Evolutionary conservation across 2,113 vertebrate genomes (phyloP).

Genomic region (Cheilinus undulatus): DNA sequence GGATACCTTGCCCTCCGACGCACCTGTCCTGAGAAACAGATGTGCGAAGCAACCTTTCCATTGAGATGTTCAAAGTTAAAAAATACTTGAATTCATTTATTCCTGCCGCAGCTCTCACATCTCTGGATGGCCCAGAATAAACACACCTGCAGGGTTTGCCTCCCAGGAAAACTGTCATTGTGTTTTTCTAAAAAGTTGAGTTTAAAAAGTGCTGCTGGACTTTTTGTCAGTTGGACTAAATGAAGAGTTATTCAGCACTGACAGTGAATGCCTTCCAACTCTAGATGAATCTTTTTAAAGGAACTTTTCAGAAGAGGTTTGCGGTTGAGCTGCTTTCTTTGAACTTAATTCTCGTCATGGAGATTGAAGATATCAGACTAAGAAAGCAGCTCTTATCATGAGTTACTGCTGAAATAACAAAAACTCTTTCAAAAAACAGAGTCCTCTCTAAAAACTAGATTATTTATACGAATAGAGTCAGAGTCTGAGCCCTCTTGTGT

Average conservation of each 20-base stretch:
- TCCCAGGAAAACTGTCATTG: too few species aligned
- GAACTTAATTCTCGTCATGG: slow-evolving; percentile 38
- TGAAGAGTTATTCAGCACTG: slow-evolving; percentile 36
- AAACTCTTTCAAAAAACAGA: background rate
- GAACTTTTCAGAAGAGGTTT: slow-evolving; percentile 2
- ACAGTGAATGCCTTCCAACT: slow-evolving; percentile 29
- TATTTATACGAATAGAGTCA: too few species aligned
- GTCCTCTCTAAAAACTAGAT: too few species aligned
- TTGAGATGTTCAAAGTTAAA: slow-evolving; percentile 11
- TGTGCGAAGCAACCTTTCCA: too few species aligned
- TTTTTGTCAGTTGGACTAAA: slow-evolving; percentile 33
- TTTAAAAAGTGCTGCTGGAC: slow-evolving; percentile 25
- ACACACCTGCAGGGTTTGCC: background rate
- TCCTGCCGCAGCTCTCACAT: slow-evolving; percentile 6
- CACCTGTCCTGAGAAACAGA: too few species aligned
- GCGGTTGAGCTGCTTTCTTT: background rate
- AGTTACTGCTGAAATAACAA: slow-evolving; percentile 23
- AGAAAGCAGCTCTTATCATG: slow-evolving; percentile 27
- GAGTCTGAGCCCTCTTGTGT: too few species aligned
- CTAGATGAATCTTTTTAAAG: slow-evolving; percentile 30
- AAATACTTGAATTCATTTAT: slow-evolving; percentile 10
- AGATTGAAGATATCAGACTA: slow-evolving; percentile 38
- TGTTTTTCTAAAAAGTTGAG: background rate
- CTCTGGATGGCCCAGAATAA: background rate
- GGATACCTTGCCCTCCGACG: too few species aligned